phyloP scores from a whole-genome alignment of 2,113 vertebrate species.

The Lepisosteus osseus region DNA sequence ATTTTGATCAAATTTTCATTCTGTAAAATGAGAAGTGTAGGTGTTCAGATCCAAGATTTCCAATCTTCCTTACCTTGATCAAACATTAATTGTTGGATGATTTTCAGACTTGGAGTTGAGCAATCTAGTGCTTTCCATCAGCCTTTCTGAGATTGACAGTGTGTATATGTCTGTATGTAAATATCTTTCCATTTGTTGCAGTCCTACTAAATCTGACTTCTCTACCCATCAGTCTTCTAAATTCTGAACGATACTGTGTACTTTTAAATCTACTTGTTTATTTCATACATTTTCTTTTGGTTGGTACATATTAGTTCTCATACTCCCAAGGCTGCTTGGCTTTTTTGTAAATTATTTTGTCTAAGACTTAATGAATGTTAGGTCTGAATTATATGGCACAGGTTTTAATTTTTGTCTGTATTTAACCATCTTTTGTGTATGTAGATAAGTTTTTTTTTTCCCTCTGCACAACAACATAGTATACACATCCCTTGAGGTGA shows the following conservation, averaged over 20 bases:
- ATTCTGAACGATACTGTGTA: neutral
- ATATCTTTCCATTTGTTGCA: no score
- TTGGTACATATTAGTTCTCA: slow-evolving; percentile 47
- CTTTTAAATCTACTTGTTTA: neutral
- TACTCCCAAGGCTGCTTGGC: slow-evolving; percentile 37
- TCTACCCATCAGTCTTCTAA: neutral
- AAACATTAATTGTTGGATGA: no score
- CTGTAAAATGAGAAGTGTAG: no score
- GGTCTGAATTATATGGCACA: slow-evolving; percentile 47
- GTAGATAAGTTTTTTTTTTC: slow-evolving; percentile 27
- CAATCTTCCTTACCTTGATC: no score
- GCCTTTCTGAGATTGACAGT: no score
- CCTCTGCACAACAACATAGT: slow-evolving; percentile 40
- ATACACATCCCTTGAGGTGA: slow-evolving; percentile 13
- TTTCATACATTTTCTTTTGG: slow-evolving; percentile 31
- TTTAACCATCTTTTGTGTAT: slow-evolving; percentile 43
- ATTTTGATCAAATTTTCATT: no score
- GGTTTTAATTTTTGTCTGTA: slow-evolving; percentile 42
- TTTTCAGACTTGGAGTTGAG: no score
- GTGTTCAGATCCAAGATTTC: no score
- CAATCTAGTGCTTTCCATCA: no score
- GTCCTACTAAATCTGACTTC: no score
- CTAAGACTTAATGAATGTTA: slow-evolving; percentile 37
- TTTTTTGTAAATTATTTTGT: slow-evolving; percentile 59
- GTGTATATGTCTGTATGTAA: no score